Conservation (phyloP, 92 coral and sea anemone genomes). For the Bergia sp. region DNA sequence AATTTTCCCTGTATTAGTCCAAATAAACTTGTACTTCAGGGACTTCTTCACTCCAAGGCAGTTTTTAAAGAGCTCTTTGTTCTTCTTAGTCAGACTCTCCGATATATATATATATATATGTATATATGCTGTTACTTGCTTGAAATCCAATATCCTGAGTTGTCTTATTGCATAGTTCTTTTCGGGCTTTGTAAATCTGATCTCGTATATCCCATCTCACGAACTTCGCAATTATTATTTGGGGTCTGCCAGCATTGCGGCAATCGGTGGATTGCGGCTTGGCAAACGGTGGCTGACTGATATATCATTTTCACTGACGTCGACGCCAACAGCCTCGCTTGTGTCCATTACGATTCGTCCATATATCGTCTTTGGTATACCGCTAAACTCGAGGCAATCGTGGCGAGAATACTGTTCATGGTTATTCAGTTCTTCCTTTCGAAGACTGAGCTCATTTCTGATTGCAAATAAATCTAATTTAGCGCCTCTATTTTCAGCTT, state of each 20-base stretch:
- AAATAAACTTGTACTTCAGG: not conserved
- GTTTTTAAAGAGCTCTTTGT: no score
- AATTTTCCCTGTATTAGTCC: not conserved
- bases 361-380: not conserved
- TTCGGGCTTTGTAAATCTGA: not conserved
- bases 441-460: not conserved
- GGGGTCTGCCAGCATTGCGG: not conserved
- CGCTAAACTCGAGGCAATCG: not conserved
- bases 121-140: not conserved
- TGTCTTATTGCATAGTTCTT: not conserved
- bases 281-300: constrained; percentile 12
- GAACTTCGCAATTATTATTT: not conserved
- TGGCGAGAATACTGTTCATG: not conserved
- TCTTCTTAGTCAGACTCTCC: not conserved
- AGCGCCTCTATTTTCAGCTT: not conserved
- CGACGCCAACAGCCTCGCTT: constrained; percentile 15
- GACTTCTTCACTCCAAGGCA: no score
- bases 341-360: not conserved
- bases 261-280: not conserved
- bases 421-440: not conserved
- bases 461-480: not conserved
- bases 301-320: constrained; percentile 5
- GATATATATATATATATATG: not conserved
- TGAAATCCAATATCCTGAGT: not conserved
- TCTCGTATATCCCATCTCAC: not conserved